Percentiles rank a stretch among this genome's conserved stretches.
These are phyloP conservation scores for Columbina picui DNA, from an alignment of 2,113 vertebrate genomes.

Conservation along the genomic window DNA sequence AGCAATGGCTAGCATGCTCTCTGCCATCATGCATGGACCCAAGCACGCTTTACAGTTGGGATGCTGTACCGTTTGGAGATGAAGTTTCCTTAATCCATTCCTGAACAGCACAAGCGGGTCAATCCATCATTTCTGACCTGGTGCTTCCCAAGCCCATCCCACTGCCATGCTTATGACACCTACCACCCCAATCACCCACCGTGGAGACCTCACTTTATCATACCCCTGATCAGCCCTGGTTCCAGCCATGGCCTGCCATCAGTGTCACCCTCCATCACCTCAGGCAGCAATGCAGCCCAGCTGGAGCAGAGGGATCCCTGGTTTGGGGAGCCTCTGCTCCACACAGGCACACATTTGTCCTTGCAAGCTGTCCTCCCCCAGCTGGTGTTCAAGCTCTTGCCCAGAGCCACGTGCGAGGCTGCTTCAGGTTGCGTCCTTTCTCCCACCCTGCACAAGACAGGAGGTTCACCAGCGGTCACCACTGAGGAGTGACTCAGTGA, in stretches of 20 bases:
- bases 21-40: not conserved
- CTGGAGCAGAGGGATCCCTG: not conserved
- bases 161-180: not conserved
- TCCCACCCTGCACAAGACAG: not conserved
- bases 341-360: not conserved
- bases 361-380: not conserved
- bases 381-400: not conserved
- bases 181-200: not conserved
- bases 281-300: not conserved
- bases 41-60: not conserved
- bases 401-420: not conserved
- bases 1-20: not conserved
- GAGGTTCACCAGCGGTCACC: not conserved
- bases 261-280: not conserved
- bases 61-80: not conserved
- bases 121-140: not conserved
- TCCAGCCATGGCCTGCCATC: not conserved
- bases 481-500: not conserved
- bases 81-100: not conserved
- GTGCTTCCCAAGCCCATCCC: not conserved
- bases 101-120: not conserved
- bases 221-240: not conserved
- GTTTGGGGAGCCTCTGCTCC: accelerated
- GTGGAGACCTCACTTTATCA: not conserved
- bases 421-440: not conserved